phyloP scores from a whole-genome alignment of 2,888 invertebrate genomes.

The Belgica antarctica region DNA sequence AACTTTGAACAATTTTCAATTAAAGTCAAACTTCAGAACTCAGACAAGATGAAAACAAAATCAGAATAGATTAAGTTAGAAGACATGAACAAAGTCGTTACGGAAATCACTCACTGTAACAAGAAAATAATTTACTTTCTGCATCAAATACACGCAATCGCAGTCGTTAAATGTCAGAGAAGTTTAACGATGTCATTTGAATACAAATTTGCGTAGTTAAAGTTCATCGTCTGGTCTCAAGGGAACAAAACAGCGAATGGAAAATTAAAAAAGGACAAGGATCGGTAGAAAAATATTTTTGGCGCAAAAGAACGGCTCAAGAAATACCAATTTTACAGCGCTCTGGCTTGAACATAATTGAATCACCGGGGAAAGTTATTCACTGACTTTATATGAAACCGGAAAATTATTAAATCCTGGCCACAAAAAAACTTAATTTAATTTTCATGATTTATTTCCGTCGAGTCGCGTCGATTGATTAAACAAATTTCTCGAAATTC shows the following conservation, averaged over 20 bases:
- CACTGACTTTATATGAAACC: too few relatives aligned
- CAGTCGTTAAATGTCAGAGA: constrained; percentile 37
- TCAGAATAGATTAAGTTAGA: not conserved
- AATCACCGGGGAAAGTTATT: not conserved
- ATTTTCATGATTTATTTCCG: not conserved
- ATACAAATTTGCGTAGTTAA: constrained; percentile 43
- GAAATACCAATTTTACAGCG: constrained; percentile 33
- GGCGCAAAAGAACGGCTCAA: not conserved
- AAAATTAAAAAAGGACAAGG: too few relatives aligned
- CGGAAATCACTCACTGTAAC: constrained; percentile 31
- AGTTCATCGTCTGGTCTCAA: constrained; percentile 29
- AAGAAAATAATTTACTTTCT: constrained; percentile 34
- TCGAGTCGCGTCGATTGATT: not conserved
- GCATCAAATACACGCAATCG: not conserved
- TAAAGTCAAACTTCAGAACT: too few relatives aligned
- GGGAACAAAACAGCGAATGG: not conserved
- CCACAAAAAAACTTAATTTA: not conserved
- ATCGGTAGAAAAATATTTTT: not conserved
- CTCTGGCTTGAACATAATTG: constrained; percentile 31
- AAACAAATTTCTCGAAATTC: not conserved
- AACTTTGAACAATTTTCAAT: too few relatives aligned
- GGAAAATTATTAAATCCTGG: not conserved
- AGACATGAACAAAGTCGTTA: not conserved
- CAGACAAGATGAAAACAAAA: too few relatives aligned
- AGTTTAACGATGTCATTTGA: constrained; percentile 35